A percentile compares a stretch with the other conserved stretches of the same genome.
Evolutionary conservation across 1,140 invertebrate species (phyloP).

Genomic region (Hylaeus volcanicus): DNA sequence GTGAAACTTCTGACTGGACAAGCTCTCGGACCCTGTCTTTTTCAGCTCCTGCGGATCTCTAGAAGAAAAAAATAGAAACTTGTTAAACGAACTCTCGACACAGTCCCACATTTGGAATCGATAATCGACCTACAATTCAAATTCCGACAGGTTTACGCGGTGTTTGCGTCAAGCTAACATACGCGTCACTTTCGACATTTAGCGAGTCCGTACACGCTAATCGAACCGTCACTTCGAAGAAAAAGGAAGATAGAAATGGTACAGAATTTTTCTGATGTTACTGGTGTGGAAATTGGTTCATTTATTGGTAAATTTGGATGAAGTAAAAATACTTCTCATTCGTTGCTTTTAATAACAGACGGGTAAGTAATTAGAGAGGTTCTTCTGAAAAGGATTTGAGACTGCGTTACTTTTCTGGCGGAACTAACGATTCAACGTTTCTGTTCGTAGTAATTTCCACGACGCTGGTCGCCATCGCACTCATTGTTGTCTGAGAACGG

Average conservation of each 20-base stretch:
- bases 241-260: no score
- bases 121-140: neutral
- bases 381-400: neutral
- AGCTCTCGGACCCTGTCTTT: conserved; percentile 83
- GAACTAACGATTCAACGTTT: conserved; percentile 30
- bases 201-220: neutral
- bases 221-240: neutral
- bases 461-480: no score
- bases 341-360: conserved; percentile 5
- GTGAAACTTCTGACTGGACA: conserved; percentile 88
- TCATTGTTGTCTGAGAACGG: neutral
- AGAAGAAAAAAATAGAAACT: conserved; percentile 71
- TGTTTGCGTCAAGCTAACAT: neutral
- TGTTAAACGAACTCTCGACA: neutral
- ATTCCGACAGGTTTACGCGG: neutral
- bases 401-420: neutral
- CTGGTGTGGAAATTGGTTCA: no score
- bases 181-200: conserved; percentile 35
- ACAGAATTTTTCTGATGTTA: no score
- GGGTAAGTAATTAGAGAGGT: neutral
- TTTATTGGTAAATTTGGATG: no score
- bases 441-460: neutral
- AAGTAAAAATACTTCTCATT: no score
- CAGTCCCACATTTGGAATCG: neutral
- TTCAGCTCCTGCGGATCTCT: conserved; percentile 88